These are phyloP conservation scores for Melolontha melolontha DNA, from an alignment of 2,888 invertebrate species.

Conservation along the genomic window DNA sequence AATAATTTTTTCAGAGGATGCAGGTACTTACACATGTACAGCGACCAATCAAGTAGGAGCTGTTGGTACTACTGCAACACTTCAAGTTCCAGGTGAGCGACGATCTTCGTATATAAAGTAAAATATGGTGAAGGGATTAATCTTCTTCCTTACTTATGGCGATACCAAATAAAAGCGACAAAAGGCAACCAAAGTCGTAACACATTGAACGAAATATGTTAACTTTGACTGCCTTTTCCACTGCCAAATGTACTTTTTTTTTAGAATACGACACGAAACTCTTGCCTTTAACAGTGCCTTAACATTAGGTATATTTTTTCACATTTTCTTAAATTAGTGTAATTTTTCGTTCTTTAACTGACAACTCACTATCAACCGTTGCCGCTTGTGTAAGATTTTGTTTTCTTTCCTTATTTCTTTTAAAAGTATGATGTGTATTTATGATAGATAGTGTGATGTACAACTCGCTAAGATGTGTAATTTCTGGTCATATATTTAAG, in stretches of 20 bases:
- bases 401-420: slow-evolving; percentile 17
- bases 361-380: slow-evolving; percentile 22
- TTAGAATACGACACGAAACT: slow-evolving; percentile 35
- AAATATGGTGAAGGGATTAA: slow-evolving; percentile 49
- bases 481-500: slow-evolving; percentile 43
- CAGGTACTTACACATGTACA: slow-evolving; percentile 80
- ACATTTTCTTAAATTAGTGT: slow-evolving; percentile 39
- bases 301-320: slow-evolving; percentile 41
- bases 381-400: slow-evolving; percentile 35
- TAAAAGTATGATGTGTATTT: slow-evolving; percentile 33
- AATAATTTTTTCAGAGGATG: slow-evolving; percentile 73
- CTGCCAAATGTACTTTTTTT: slow-evolving; percentile 36
- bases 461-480: slow-evolving; percentile 37
- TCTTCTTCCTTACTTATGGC: slow-evolving; percentile 12
- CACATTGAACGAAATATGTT: slow-evolving; percentile 24
- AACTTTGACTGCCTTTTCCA: slow-evolving; percentile 40
- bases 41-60: slow-evolving; percentile 79
- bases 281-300: slow-evolving; percentile 42
- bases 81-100: slow-evolving; percentile 79
- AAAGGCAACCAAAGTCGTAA: slow-evolving; percentile 36
- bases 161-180: slow-evolving; percentile 22
- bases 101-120: slow-evolving; percentile 67
- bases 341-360: slow-evolving; percentile 36
- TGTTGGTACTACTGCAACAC: slow-evolving; percentile 73
- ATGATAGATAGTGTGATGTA: slow-evolving; percentile 34